Evolutionary conservation across 2,888 invertebrate species (phyloP).

Genomic region (Caenorhabditis sulstoni): DNA sequence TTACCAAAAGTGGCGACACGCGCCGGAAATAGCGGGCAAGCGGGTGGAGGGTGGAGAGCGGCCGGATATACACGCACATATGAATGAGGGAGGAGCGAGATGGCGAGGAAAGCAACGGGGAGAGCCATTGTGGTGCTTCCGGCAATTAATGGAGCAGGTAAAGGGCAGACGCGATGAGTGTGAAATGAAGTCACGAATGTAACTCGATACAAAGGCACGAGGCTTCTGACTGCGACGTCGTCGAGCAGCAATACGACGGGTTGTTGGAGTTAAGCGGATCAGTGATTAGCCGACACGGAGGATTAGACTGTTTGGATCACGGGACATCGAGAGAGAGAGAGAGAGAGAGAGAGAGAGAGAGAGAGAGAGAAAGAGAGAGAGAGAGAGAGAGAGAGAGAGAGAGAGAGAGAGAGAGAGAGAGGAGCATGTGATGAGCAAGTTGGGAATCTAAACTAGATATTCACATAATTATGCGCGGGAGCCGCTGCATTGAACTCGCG

Average conservation of each 20-base stretch:
- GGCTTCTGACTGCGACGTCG: constrained; percentile 24
- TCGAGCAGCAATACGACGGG: neutral
- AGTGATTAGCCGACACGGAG: constrained; percentile 5
- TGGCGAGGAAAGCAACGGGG: constrained; percentile 36
- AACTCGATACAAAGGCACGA: constrained; percentile 41
- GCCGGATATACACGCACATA: constrained; percentile 37
- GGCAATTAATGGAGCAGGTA: constrained; percentile 54
- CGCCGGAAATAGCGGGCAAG: constrained; percentile 47
- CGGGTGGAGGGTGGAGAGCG: constrained; percentile 27
- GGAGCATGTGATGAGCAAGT: too few species aligned
- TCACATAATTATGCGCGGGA: too few species aligned
- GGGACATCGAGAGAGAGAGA: neutral
- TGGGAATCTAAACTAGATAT: too few species aligned
- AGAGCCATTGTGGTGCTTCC: neutral
- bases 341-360: constrained; percentile 15
- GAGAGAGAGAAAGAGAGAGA: neutral
- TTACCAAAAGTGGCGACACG: constrained; percentile 36
- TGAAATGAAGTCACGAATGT: constrained; percentile 50
- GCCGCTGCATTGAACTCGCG: too few species aligned
- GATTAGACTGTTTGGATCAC: constrained; percentile 13
- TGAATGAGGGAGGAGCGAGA: constrained; percentile 50
- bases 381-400: constrained; percentile 15
- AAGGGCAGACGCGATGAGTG: constrained; percentile 43
- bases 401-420: constrained; percentile 8
- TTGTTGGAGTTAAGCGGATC: constrained; percentile 38